Evolutionary conservation across 2,113 vertebrate species (phyloP).

Genomic region (Albula glossodonta): DNA sequence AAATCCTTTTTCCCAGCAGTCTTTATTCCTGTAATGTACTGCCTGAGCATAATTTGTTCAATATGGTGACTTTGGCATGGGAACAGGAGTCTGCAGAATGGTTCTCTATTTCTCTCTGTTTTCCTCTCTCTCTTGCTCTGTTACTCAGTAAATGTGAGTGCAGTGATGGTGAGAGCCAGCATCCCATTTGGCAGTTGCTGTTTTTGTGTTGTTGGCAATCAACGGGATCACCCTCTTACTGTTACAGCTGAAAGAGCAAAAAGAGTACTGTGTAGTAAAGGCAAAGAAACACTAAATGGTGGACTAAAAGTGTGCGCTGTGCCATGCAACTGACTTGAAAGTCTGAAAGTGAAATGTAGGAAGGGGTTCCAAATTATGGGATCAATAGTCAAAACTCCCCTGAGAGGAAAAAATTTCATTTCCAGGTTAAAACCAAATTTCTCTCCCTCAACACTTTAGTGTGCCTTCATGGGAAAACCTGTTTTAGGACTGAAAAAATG

Average conservation of each 20-base stretch:
- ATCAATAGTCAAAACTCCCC: too few species aligned
- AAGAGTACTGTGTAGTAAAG: not conserved
- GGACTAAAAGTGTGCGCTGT: too few species aligned
- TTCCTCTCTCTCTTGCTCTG: not conserved
- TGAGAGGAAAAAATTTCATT: too few species aligned
- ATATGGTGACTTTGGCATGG: not conserved
- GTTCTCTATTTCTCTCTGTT: constrained; percentile 1
- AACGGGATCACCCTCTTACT: constrained; percentile 6
- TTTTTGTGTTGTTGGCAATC: constrained; percentile 12
- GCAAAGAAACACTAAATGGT: not conserved
- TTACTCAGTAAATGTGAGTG: not conserved
- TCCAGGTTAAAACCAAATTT: not conserved
- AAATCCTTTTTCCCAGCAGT: not conserved
- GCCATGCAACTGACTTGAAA: too few species aligned
- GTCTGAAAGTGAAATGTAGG: too few species aligned
- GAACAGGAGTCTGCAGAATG: not conserved
- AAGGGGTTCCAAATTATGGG: too few species aligned
- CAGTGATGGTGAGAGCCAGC: not conserved
- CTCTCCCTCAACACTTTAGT: not conserved
- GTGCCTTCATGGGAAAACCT: too few species aligned
- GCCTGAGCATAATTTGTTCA: not conserved
- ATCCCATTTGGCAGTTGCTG: constrained; percentile 25
- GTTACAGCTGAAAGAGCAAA: not conserved
- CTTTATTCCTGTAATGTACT: constrained; percentile 3
- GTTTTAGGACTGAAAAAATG: too few species aligned